Evolutionary conservation across 2,797 vertebrate species (phyloP).

Genomic region (Acropternis orthonyx): DNA sequence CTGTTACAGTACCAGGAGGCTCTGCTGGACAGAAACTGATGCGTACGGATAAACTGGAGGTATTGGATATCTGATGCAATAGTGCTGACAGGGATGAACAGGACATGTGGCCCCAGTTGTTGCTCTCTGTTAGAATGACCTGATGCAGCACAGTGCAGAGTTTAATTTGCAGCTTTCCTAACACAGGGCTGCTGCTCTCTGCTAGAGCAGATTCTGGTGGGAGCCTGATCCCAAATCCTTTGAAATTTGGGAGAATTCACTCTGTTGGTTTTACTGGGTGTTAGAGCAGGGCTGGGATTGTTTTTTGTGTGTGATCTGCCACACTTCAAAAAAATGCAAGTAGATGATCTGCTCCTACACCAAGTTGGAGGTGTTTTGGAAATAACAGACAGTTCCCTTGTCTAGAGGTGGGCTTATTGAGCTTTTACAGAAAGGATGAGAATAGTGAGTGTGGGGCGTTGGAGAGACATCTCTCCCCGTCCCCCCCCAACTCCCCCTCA

Average conservation of each 20-base stretch:
- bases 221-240: not conserved
- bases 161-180: not conserved
- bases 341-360: not conserved
- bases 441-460: not conserved
- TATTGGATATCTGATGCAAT: slow-evolving; percentile 69
- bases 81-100: not conserved
- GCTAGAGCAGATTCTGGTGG: rapidly evolving
- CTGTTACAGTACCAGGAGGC: slow-evolving; percentile 86
- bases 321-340: not conserved
- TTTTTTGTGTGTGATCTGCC: not conserved
- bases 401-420: not conserved
- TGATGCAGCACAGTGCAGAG: not conserved
- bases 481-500: too few species aligned
- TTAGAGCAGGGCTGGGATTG: not conserved
- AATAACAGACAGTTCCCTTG: not conserved
- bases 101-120: not conserved
- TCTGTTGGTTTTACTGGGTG: not conserved
- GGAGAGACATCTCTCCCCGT: not conserved
- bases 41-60: slow-evolving; percentile 97
- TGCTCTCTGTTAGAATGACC: not conserved
- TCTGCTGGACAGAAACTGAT: slow-evolving; percentile 87
- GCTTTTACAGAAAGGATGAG: not conserved
- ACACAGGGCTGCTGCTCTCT: not conserved
- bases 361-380: not conserved
- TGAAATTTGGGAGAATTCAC: not conserved